phyloP scores from a whole-genome alignment of 2,113 vertebrate genomes.

The Scomber colias region DNA sequence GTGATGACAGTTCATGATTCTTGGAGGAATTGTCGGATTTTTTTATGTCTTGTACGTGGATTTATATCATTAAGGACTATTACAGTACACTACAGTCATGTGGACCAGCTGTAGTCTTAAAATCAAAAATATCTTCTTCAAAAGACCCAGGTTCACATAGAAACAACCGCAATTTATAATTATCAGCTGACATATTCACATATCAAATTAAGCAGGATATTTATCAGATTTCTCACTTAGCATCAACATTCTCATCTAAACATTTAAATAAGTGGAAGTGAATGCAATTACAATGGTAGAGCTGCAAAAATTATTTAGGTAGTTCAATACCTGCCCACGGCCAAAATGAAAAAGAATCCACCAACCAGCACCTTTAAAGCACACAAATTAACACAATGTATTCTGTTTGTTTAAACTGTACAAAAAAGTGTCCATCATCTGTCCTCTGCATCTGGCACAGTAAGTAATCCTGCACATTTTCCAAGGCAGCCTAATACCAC shows the following conservation, averaged over 20 bases:
- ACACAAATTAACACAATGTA: no score
- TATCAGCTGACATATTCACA: not conserved
- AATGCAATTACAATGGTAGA: not conserved
- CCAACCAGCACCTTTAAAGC: no score
- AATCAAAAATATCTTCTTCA: not conserved
- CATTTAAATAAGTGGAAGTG: not conserved
- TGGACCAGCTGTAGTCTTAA: slow-evolving; percentile 2
- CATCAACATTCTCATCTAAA: not conserved
- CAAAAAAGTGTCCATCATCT: no score
- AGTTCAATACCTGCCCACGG: no score
- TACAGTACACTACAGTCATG: not conserved
- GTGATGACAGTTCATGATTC: slow-evolving; percentile 49
- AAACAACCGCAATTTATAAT: not conserved
- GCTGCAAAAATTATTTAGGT: no score
- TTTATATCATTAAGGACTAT: slow-evolving; percentile 11
- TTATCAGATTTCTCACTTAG: not conserved
- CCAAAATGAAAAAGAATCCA: no score
- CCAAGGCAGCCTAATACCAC: no score
- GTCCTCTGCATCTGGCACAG: no score
- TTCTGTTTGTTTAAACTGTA: no score
- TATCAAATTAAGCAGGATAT: not conserved
- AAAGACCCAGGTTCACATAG: not conserved
- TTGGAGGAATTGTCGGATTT: slow-evolving; percentile 40
- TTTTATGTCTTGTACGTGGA: not conserved
- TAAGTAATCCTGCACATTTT: no score